phyloP scores from a whole-genome alignment of 2,797 vertebrate species.

The Sebastes steindachneri region DNA sequence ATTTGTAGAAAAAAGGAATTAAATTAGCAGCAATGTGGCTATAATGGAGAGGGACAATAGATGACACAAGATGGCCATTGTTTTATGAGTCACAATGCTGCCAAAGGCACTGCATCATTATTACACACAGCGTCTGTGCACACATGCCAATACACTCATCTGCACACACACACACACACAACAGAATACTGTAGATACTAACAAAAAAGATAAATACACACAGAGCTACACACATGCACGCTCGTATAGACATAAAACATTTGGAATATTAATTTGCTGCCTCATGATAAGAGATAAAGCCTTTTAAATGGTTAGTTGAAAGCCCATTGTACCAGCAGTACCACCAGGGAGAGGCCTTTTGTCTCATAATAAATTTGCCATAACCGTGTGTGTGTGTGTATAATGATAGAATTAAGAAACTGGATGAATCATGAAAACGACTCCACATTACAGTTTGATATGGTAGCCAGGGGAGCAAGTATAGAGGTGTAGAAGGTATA shows the following conservation, averaged over 20 bases:
- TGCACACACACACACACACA: neutral
- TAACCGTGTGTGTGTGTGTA: slow-evolving; percentile 5
- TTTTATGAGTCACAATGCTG: slow-evolving; percentile 35
- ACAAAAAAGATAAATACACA: neutral
- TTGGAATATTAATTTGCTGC: slow-evolving; percentile 56
- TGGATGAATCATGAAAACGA: slow-evolving; percentile 34
- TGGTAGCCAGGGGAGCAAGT: slow-evolving; percentile 5
- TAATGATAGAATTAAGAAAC: slow-evolving; percentile 18
- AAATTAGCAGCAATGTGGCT: slow-evolving; percentile 29
- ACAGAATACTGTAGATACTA: neutral
- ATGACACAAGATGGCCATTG: slow-evolving; percentile 29
- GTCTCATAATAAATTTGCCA: slow-evolving; percentile 42
- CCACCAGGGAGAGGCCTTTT: slow-evolving; percentile 32
- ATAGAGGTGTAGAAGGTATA: neutral
- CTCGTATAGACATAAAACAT: slow-evolving; percentile 12
- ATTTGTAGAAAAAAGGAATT: slow-evolving; percentile 9
- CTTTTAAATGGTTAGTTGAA: slow-evolving; percentile 54
- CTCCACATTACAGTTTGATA: slow-evolving; percentile 5
- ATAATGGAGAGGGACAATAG: slow-evolving; percentile 27
- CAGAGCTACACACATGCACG: neutral
- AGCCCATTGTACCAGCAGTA: slow-evolving; percentile 26
- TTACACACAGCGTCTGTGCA: slow-evolving; percentile 8
- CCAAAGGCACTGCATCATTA: slow-evolving; percentile 31
- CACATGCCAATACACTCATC: neutral
- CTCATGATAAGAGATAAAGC: slow-evolving; percentile 43